Evolutionary conservation across 2,113 vertebrate species (phyloP), one percentile per base, ranked within the genome.

Genomic region (Mohoua ochrocephala): DNA sequence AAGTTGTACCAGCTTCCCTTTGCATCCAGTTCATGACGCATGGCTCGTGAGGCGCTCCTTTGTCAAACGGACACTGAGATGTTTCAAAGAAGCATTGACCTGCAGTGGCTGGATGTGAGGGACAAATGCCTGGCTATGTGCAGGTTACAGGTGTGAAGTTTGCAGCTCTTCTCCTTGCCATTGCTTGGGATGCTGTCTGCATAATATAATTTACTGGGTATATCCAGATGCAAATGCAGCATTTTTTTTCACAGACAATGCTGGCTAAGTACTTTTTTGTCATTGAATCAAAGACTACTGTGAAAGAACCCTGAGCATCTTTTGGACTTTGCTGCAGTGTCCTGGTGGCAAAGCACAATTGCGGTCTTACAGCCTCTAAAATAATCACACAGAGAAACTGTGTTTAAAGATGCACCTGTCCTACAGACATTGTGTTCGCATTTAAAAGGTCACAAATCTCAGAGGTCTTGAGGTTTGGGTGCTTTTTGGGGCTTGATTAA

Each of bases 31-130:
- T 81, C 26, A 6, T 11, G n/a, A 33, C 11, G 9, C 14, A 8
- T 9, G 24, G 65, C 28, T 75, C 3, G 2, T 0, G 4, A 78
- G 49, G n/a, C 0, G 1, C 22, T 63, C 33, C 78, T 71, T 37
- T 60, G 27, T 61, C 41, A 41, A 68, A 69, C 41, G 18, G 16
- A 37, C 3, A 2, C 37, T 44, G 54, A 41, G 35, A 4, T 74
- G 45, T 67, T 69, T 74, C 45, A 47, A 42, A 37, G 17, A 47
- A 75, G 14, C 10, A 17, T 17, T 45, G 56, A 64, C 35, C 39
- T 81, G 31, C 61, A 35, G 9, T 30, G 52, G n/a, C 8, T 81
- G 39, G n/a, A 27, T 60, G 27, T 27, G 42, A 68, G 45, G 22
- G 19, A 37, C 26, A 42, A 68, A 52, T 35, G 47, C 1, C 26